Percentiles rank a stretch among this genome's conserved stretches.
phyloP scores from a whole-genome alignment of 2,888 invertebrate genomes.

The Notocelia uddmanniana region DNA sequence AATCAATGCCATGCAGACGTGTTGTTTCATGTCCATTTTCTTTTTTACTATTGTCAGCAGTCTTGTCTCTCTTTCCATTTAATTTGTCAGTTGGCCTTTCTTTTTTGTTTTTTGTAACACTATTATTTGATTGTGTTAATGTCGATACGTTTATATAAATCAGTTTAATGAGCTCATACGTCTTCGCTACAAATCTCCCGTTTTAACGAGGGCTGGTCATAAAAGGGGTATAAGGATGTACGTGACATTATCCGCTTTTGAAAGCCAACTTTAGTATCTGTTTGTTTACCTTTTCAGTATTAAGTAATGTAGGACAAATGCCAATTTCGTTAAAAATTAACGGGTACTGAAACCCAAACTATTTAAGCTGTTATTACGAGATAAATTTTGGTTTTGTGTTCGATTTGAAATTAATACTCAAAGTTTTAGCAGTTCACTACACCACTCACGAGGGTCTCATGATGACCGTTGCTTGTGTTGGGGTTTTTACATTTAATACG shows the following conservation, averaged over 20 bases:
- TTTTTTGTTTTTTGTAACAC: background rate
- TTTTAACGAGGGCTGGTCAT: conserved; percentile 13
- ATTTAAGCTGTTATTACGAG: no score
- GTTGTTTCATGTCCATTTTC: conserved; percentile 21
- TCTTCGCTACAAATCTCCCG: conserved; percentile 24
- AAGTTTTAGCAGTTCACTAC: no score
- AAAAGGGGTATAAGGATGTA: conserved; percentile 16
- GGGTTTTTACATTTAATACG: no score
- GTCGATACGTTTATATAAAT: conserved; percentile 28
- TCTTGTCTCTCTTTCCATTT: conserved; percentile 10
- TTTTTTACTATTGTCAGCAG: conserved; percentile 23
- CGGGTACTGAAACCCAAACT: background rate
- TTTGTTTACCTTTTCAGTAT: background rate
- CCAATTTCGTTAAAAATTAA: background rate
- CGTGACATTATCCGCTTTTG: conserved; percentile 2
- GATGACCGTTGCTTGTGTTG: no score
- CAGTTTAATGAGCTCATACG: conserved; percentile 29
- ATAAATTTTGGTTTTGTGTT: no score
- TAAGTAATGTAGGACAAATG: background rate
- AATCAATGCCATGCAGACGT: conserved; percentile 30
- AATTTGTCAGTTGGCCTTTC: conserved; percentile 1
- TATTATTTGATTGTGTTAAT: conserved; percentile 5
- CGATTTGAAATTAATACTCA: no score
- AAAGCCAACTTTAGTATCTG: background rate
- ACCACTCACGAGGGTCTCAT: no score